phyloP scores from a whole-genome alignment of 1,140 invertebrate genomes.

The Drosophila sturtevanti region DNA sequence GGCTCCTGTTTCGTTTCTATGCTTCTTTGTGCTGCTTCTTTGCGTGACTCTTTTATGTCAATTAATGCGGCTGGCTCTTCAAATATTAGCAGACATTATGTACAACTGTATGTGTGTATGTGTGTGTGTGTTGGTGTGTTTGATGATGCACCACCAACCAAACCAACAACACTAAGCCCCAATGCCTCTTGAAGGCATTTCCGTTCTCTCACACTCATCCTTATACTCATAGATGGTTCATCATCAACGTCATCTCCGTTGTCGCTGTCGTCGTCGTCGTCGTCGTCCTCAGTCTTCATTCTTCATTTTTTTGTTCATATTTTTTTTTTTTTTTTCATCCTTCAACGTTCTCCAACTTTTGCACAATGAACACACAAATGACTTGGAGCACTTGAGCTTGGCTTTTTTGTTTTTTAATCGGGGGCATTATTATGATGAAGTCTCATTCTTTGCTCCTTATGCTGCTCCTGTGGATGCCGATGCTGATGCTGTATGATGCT shows the following conservation, averaged over 20 bases:
- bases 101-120: not conserved
- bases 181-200: conserved; percentile 48
- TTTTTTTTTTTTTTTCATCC: not conserved
- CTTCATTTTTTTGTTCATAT: not conserved
- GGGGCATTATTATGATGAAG: conserved; percentile 61
- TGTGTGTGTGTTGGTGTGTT: not conserved
- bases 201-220: conserved; percentile 16
- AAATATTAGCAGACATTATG: conserved; percentile 80
- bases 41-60: conserved; percentile 69
- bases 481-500: conserved; percentile 12
- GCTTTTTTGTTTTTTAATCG: conserved; percentile 75
- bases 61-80: conserved; percentile 78
- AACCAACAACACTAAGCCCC: conserved; percentile 48
- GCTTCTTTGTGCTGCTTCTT: conserved; percentile 14
- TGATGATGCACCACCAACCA: conserved; percentile 7
- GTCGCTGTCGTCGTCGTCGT: conserved; percentile 1
- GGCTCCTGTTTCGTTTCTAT: conserved; percentile 20
- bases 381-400: conserved; percentile 69
- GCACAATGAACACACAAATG: conserved; percentile 75
- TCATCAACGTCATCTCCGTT: conserved; percentile 7
- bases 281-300: not conserved
- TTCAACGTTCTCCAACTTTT: conserved; percentile 24
- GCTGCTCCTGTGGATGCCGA: conserved; percentile 13
- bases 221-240: not conserved
- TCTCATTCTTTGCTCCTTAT: conserved; percentile 26